Conservation (phyloP, 2,888 invertebrate species). For the Gryllus longicercus region DNA sequence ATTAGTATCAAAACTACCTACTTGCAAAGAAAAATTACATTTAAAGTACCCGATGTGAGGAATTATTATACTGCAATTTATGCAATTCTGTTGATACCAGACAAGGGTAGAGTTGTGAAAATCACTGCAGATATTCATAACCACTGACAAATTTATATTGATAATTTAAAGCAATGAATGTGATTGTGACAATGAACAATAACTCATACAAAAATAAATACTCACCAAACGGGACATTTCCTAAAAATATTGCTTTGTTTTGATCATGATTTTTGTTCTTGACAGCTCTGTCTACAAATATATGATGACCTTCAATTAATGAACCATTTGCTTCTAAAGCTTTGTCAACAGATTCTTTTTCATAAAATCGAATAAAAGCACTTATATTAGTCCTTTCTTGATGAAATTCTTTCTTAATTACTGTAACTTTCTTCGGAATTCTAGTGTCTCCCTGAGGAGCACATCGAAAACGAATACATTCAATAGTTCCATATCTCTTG, state of each 20-base stretch:
- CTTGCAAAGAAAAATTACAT: too few relatives aligned
- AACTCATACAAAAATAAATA: neutral
- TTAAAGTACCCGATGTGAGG: too few relatives aligned
- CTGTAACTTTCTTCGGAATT: constrained; percentile 61
- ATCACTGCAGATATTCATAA: too few relatives aligned
- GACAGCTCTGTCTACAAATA: constrained; percentile 60
- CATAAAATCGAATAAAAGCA: constrained; percentile 61
- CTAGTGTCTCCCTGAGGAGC: constrained; percentile 60
- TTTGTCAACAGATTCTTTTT: constrained; percentile 54
- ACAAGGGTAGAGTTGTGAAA: too few relatives aligned
- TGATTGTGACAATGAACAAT: too few relatives aligned
- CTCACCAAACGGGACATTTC: constrained; percentile 68
- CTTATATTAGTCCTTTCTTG: constrained; percentile 61
- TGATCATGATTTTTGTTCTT: constrained; percentile 48
- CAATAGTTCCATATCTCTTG: constrained; percentile 63
- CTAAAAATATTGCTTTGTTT: constrained; percentile 67
- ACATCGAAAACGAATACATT: constrained; percentile 57
- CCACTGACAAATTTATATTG: too few relatives aligned
- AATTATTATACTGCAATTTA: too few relatives aligned
- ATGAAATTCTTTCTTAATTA: constrained; percentile 62
- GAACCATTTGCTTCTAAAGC: constrained; percentile 66
- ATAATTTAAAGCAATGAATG: too few relatives aligned
- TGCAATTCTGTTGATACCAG: too few relatives aligned
- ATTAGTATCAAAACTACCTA: too few relatives aligned
- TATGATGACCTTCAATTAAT: constrained; percentile 58